Evolutionary conservation across 2,888 invertebrate genomes (phyloP).

Genomic region (Acanthosepion esculentum): DNA sequence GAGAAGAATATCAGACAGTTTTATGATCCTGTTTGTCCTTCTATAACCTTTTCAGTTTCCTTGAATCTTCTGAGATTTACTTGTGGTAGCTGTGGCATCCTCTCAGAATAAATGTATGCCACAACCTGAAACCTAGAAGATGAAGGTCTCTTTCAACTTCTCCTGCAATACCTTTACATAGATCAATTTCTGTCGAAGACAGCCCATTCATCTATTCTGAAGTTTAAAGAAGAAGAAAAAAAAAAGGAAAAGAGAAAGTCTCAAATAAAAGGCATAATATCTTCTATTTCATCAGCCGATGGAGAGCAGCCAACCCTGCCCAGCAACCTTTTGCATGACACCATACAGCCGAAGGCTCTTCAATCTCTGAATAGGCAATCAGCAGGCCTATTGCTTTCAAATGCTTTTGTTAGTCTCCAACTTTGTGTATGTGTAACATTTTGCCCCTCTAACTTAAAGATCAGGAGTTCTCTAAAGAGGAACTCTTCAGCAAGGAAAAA

Average conservation of each 20-base stretch:
- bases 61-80: not conserved
- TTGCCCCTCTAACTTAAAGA: constrained; percentile 33
- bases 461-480: not conserved
- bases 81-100: not conserved
- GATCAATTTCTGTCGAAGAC: constrained; percentile 23
- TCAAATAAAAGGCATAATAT: constrained; percentile 24
- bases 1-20: constrained; percentile 16
- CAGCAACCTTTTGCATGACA: constrained; percentile 33
- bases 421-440: not conserved
- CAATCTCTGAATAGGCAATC: constrained; percentile 33
- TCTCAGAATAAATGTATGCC: not conserved
- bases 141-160: not conserved
- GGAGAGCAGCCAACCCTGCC: not conserved
- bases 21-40: not conserved
- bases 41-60: constrained; percentile 23
- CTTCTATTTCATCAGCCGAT: constrained; percentile 20
- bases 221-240: not conserved
- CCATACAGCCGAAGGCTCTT: not conserved
- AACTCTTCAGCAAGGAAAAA: not conserved
- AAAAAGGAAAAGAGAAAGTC: not conserved
- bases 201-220: not conserved
- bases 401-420: not conserved
- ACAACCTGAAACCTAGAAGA: constrained; percentile 1
- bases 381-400: constrained; percentile 8
- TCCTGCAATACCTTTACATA: not conserved